These are phyloP conservation scores for Leistus spinibarbis DNA, from an alignment of 2,888 invertebrate genomes.

Conservation along the genomic window DNA sequence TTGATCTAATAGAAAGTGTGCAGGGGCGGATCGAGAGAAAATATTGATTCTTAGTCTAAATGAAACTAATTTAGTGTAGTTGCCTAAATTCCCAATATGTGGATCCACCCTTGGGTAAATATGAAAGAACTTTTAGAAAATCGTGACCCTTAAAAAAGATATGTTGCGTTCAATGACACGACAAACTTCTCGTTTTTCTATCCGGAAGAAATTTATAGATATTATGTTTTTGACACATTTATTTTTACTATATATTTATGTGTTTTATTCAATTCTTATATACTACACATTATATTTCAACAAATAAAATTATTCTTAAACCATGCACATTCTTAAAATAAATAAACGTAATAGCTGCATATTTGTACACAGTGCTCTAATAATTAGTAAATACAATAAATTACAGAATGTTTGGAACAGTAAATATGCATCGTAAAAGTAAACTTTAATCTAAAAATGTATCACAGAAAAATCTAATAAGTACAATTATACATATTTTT, in stretches of 20 bases:
- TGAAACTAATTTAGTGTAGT: too few species aligned
- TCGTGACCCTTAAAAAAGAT: not conserved
- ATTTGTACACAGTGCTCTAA: not conserved
- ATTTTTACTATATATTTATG: not conserved
- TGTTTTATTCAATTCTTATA: not conserved
- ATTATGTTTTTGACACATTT: not conserved
- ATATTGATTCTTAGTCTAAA: too few species aligned
- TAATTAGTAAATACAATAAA: not conserved
- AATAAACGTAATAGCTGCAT: not conserved
- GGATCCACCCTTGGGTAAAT: too few species aligned
- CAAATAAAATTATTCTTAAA: not conserved
- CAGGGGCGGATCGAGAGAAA: too few species aligned
- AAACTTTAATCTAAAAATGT: not conserved
- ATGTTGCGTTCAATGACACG: not conserved
- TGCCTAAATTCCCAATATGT: too few species aligned
- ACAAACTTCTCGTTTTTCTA: not conserved
- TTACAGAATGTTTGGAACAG: not conserved
- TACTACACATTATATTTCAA: not conserved
- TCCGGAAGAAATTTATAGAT: not conserved
- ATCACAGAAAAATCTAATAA: not conserved
- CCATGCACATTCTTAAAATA: not conserved
- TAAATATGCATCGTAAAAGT: not conserved
- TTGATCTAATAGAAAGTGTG: not conserved
- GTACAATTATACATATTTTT: not conserved
- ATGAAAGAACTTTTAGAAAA: not conserved